Percentiles rank a stretch among this genome's conserved stretches.
These are phyloP conservation scores for Pundamilia nyererei DNA, from an alignment of 2,113 vertebrate species.

Conservation along the genomic window DNA sequence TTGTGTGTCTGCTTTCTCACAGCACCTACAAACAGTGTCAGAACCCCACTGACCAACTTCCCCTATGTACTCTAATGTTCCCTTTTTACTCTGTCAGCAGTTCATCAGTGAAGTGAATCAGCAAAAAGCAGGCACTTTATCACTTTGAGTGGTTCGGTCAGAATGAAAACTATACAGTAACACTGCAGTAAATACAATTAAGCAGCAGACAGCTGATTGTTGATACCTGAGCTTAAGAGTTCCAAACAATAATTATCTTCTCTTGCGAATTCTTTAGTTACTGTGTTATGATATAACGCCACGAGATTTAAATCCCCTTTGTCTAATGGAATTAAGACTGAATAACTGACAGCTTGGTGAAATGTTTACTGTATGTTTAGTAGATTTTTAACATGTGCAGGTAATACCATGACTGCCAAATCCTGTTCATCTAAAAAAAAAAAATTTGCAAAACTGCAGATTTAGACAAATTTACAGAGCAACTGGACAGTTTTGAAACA, in stretches of 20 bases:
- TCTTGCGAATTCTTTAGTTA: not conserved
- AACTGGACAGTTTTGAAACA: not conserved
- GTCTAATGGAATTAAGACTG: not conserved
- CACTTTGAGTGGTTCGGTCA: not conserved
- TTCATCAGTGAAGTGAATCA: not conserved
- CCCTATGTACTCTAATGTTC: not conserved
- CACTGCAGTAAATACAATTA: not conserved
- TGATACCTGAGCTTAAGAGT: not conserved
- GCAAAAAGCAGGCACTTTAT: not conserved
- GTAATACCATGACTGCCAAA: not conserved
- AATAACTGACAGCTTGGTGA: not conserved
- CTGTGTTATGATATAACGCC: not conserved
- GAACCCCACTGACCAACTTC: not conserved
- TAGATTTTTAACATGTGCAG: not conserved
- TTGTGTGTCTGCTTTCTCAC: not conserved
- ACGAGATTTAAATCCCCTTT: not conserved
- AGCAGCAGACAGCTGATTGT: not conserved
- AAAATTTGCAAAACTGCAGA: not conserved
- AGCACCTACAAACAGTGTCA: not conserved
- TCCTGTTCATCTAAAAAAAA: not conserved
- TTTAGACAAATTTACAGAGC: not conserved
- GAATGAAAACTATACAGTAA: not conserved
- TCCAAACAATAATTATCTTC: not conserved
- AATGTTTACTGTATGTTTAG: not conserved
- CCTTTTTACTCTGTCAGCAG: not conserved